Evolutionary conservation across 2,797 vertebrate species (phyloP).

Genomic region (Enteromius treurensis): DNA sequence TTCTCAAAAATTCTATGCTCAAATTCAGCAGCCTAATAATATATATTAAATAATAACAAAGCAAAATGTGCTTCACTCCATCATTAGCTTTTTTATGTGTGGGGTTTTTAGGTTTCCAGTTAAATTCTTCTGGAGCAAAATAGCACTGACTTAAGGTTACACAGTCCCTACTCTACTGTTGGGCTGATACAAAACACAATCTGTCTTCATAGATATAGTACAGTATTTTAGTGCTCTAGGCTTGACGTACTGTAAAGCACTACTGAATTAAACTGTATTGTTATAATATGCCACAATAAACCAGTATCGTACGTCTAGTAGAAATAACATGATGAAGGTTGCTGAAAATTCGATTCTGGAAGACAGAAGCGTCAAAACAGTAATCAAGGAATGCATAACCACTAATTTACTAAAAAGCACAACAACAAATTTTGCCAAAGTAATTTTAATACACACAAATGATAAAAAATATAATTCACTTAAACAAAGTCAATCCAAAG

Average conservation of each 20-base stretch:
- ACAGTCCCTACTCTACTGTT: background rate
- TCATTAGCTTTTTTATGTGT: background rate
- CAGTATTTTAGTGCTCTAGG: background rate
- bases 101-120: background rate
- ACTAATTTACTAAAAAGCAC: background rate
- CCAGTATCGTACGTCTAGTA: background rate
- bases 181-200: background rate
- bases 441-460: slow-evolving; percentile 31
- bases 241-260: slow-evolving; percentile 1
- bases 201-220: background rate
- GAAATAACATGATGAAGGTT: background rate
- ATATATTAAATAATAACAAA: background rate
- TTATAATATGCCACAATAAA: background rate
- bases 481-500: background rate
- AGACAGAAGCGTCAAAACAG: background rate
- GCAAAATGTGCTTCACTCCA: background rate
- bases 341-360: background rate
- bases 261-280: background rate
- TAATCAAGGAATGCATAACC: background rate
- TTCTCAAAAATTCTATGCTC: background rate
- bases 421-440: slow-evolving; percentile 15
- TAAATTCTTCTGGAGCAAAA: background rate
- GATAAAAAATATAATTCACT: background rate
- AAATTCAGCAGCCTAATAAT: background rate
- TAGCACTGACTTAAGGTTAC: background rate